These are phyloP conservation scores for Diabrotica virgifera DNA, from an alignment of 1,140 invertebrate species.

Conservation along the genomic window DNA sequence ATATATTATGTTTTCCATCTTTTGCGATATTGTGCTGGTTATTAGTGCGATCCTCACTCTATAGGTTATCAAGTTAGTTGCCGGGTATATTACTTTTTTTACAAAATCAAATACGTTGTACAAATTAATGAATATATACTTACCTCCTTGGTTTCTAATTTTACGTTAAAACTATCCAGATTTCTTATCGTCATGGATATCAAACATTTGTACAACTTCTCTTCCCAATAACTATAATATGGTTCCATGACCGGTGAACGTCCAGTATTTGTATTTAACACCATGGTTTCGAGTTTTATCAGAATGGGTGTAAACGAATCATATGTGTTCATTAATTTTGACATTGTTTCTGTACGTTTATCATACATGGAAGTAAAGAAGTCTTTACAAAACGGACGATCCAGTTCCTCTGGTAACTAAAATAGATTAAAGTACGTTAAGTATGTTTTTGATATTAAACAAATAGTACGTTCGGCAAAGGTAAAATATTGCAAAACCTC, in stretches of 20 bases:
- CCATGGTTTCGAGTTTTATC: conserved; percentile 76
- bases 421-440: neutral
- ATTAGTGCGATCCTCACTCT: no score
- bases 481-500: no score
- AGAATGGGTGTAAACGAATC: conserved; percentile 71
- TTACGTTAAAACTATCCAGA: conserved; percentile 65
- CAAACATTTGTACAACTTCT: conserved; percentile 61
- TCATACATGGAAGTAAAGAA: conserved; percentile 67
- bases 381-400: conserved; percentile 42
- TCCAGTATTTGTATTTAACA: conserved; percentile 64
- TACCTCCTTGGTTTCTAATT: conserved; percentile 57
- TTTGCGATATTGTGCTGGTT: no score
- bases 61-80: no score
- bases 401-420: neutral
- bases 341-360: conserved; percentile 64
- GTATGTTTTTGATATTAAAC: no score
- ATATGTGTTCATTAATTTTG: conserved; percentile 66
- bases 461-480: no score
- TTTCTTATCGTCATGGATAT: conserved; percentile 66
- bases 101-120: neutral
- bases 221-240: conserved; percentile 70
- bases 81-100: neutral
- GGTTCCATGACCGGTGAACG: conserved; percentile 61
- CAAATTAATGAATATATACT: no score
- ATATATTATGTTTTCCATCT: no score